Evolutionary conservation across 1,140 invertebrate species (phyloP), one percentile per base, ranked within the genome.

Genomic region (Steinernema khuongi): DNA sequence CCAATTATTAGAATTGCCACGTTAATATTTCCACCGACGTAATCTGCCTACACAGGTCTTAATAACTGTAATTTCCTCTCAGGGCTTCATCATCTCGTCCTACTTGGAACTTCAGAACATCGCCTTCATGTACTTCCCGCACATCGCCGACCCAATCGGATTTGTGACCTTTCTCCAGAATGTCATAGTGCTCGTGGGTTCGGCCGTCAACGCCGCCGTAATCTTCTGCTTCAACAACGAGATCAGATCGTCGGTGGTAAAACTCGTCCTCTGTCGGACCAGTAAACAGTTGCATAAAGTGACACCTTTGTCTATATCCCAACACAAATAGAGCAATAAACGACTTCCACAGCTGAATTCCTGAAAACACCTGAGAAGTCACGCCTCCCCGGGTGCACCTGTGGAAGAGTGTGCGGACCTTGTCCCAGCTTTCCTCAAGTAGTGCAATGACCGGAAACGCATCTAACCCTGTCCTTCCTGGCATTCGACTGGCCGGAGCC

Each of bases 21-120:
- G n/a, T 41, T 41, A n/a, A n/a, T 41, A 11, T 41, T 41, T 41
- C 7, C n/a, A n/a, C 36, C 7, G n/a, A 41, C 36, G n/a, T n/a
- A 41, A 7, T 7, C n/a, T 41, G 7, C 7, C 36, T n/a, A n/a
- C 36, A 41, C 36, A 11, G 7, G 7, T 41, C 36, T 41, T 11
- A 41, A 7, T 11, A 60, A 14, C 50, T 4, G 11, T 60, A n/a
- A n/a, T n/a, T n/a, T n/a, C n/a, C n/a, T 60, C 26, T 60, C 7
- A 60, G 50, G 50, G 50, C 50, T 60, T 60, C 22, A 60, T 60
- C 50, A 60, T 60, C 22, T 60, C 50, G 14, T 17, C 22, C 11
- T 60, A 60, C 50, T 22, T 60, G 2, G 50, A 60, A 60, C 50
- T 60, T 4, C 50, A 60, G 50, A 60, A 60, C 50, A 60, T 60